Percentiles rank a stretch among this genome's conserved stretches.
These are phyloP conservation scores for Anticlea derivata DNA, from an alignment of 2,888 invertebrate species.

Conservation along the genomic window DNA sequence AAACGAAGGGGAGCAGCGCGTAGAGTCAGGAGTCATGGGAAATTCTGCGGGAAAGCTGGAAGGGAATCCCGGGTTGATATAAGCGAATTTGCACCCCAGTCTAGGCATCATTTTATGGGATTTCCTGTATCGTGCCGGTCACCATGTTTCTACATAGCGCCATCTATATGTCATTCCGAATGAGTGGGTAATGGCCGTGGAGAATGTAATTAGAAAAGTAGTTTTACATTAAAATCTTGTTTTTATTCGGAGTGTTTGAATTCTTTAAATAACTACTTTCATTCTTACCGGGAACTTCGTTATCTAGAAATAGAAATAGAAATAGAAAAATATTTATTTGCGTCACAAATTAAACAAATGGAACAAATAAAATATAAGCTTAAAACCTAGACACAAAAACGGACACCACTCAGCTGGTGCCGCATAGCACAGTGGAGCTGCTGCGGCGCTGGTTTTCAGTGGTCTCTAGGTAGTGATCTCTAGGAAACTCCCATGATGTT, in stretches of 20 bases:
- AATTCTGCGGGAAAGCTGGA: slow-evolving; percentile 71
- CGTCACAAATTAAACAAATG: too few species aligned
- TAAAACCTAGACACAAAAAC: too few species aligned
- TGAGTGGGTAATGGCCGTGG: slow-evolving; percentile 25
- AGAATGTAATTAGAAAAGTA: slow-evolving; percentile 16
- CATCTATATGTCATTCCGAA: slow-evolving; percentile 31
- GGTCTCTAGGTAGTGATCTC: too few species aligned
- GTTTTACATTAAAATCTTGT: slow-evolving; percentile 2
- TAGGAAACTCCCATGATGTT: too few species aligned
- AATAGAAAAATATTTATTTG: too few species aligned
- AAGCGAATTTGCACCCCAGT: slow-evolving; percentile 55
- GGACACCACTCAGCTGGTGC: too few species aligned
- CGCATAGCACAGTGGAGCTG: too few species aligned
- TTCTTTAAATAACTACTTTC: slow-evolving; percentile 4
- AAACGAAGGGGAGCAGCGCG: slow-evolving; percentile 47
- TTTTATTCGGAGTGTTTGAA: neutral
- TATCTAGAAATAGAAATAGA: too few species aligned
- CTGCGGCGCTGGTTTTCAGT: too few species aligned
- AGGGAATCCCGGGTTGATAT: slow-evolving; percentile 67
- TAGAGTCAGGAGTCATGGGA: slow-evolving; percentile 56
- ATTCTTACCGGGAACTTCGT: neutral
- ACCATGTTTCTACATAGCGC: slow-evolving; percentile 31
- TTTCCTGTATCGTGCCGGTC: slow-evolving; percentile 56
- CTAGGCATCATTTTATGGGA: slow-evolving; percentile 61
- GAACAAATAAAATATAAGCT: too few species aligned